Base-by-base conservation (phyloP, 2,113 vertebrate genomes). In the Psettodes erumei region DNA sequence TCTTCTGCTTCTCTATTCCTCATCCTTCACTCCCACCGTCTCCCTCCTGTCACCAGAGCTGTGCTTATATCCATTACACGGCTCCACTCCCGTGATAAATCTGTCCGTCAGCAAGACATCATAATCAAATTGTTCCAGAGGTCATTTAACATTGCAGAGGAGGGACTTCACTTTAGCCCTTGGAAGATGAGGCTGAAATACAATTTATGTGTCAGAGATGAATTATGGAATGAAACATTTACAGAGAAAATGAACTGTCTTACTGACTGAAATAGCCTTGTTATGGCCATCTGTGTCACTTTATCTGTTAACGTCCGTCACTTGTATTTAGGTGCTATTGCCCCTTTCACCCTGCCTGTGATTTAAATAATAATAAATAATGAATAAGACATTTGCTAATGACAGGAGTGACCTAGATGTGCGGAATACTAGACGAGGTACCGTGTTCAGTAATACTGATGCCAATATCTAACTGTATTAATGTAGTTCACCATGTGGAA, bases 71-170 rank as follows among this genome's bases (percentile, higher is more conserved):
- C 91, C 92, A 94, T 94, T 94, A 93, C 92, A 80, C 19, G 84
- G 76, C 86, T 85, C 79, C 83, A 71, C 88, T 76, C 78, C 87
- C n/a, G 73, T 92, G 92, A 94, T 93, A 89, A 93, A 93, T 94
- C 90, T 88, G 86, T 89, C 90, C 92, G 92, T 93, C 93, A 91
- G 92, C 88, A 79, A 87, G 91, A 91, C 91, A 90, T 93, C 92
- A 92, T 94, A 93, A 94, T 94, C 92, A 93, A 93, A 94, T 94
- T 93, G 91, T 94, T 94, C 89, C 92, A 93, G 93, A 93, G 94
- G 93, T 94, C 93, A 93, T 94, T 94, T 93, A 93, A 91, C 93
- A 93, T 93, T 78, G 86, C 88, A 84, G 85, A 92, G 89, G 90
- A 91, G 89, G 89, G 91, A 90, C 92, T 93, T 87, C 81, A 86